Base-by-base conservation (phyloP, 2,888 invertebrate species). In the Spodoptera exigua region DNA sequence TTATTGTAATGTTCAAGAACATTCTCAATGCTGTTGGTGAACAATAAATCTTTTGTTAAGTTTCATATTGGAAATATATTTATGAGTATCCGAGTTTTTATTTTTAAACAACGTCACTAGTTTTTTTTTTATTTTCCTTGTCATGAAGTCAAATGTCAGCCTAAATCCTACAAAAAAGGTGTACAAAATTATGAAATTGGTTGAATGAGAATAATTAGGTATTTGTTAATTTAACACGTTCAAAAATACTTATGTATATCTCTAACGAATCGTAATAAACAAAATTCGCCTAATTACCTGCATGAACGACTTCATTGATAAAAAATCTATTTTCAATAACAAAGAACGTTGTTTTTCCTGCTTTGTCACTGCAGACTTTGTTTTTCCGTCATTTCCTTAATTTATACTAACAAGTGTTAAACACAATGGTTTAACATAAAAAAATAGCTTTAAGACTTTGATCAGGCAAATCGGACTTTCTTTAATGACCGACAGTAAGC, bases 381-480 rank as follows among this genome's bases (percentile, higher is more conserved):
- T 21, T 39, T 55, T 56, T 62, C 57, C 59, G 70, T 66, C 51
- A 72, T 70, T 76, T 66, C 67, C 71, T 76, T 65, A 51, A 61
- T 64, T 54, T 67, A 53, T 56, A 37, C 55, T 45, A 46, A 49
- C 44, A 36, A 60, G 40, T 40, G 37, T 64, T 18, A 56, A 46
- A 48, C 36, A 17, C 17, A 39, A 18, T 21, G 41, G 41, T 41
- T 32, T 45, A 13, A n/a, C 32, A 40, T 16, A 46, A 66, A 64
- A 70, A 39, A 44, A 11, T 2, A 45, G 9, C 12, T 11, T 36
- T 34, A 45, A 12, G n/a, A 49, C 56, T 55, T 34, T 27, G 7
- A 48, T 61, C 72, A 75, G 54, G 53, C 49, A 9, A 37, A 55
- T 21, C 45, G 45, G 61, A 66, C 69, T 74, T 76, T 76, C 65